phyloP scores from a whole-genome alignment of 2,797 vertebrate genomes.

The Calcarius lapponicus region DNA sequence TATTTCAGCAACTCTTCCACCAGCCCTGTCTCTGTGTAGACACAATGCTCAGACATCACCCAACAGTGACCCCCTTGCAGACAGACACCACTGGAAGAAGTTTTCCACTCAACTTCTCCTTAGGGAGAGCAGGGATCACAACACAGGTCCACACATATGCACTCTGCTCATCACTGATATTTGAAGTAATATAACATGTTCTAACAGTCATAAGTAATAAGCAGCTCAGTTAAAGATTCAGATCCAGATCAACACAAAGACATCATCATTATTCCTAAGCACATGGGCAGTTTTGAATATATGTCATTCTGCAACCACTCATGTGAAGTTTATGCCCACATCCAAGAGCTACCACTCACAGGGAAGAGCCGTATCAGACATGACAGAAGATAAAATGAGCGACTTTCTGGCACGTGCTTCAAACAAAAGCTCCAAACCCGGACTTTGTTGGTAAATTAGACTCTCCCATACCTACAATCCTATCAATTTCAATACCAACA shows the following conservation, averaged over 20 bases:
- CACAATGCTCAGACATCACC: neutral
- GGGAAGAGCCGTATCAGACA: neutral
- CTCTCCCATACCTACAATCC: neutral
- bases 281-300: neutral
- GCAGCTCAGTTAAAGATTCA: neutral
- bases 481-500: neutral
- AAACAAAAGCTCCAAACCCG: no score
- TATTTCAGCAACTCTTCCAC: neutral
- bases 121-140: neutral
- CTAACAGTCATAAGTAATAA: accelerated
- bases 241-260: no score
- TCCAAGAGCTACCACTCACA: neutral
- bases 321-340: accelerated
- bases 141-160: accelerated
- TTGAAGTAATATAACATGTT: neutral
- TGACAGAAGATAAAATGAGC: neutral
- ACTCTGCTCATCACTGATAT: neutral
- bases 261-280: neutral
- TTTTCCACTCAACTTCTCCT: neutral
- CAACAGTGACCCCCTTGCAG: neutral
- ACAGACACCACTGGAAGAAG: neutral
- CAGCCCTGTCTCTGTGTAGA: no score
- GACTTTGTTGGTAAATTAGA: neutral
- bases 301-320: neutral
- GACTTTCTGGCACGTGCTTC: neutral